phyloP scores from a whole-genome alignment of 2,888 invertebrate species.

The Thyatira batis region DNA sequence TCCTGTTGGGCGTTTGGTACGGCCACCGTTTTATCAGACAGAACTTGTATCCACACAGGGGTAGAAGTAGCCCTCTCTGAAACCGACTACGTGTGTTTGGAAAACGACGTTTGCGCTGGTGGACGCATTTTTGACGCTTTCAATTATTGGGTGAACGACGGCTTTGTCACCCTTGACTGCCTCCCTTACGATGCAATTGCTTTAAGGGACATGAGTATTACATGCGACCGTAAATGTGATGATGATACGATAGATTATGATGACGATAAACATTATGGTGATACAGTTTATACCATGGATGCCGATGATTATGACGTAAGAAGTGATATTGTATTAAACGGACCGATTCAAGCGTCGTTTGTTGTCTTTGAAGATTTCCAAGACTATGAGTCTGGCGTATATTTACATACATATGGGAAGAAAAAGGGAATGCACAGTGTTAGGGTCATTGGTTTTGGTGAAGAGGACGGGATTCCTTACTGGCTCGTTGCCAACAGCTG shows the following conservation, averaged over 20 bases:
- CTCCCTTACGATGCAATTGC: slow-evolving; percentile 74
- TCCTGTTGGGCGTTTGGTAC: slow-evolving; percentile 94
- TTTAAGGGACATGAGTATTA: slow-evolving; percentile 86
- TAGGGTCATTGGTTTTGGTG: slow-evolving; percentile 90
- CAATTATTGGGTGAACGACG: slow-evolving; percentile 4
- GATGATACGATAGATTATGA: slow-evolving; percentile 83
- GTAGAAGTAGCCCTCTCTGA: slow-evolving; percentile 84
- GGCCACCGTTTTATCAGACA: slow-evolving; percentile 90
- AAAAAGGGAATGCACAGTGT: slow-evolving; percentile 89
- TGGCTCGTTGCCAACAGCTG: slow-evolving; percentile 93
- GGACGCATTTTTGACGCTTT: slow-evolving; percentile 69
- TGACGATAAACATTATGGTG: slow-evolving; percentile 86
- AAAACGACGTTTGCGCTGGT: slow-evolving; percentile 85
- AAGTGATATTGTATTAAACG: slow-evolving; percentile 88
- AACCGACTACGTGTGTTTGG: slow-evolving; percentile 88
- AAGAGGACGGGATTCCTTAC: slow-evolving; percentile 85
- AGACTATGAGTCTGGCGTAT: slow-evolving; percentile 86
- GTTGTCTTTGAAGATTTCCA: slow-evolving; percentile 89
- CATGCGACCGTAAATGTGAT: slow-evolving; percentile 88
- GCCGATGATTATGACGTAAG: slow-evolving; percentile 82
- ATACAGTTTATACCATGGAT: slow-evolving; percentile 65
- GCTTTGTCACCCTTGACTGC: slow-evolving; percentile 14
- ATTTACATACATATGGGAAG: slow-evolving; percentile 83
- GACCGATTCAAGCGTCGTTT: slow-evolving; percentile 91
- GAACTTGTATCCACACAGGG: slow-evolving; percentile 89